Percentiles rank a stretch among this genome's conserved stretches.
phyloP scores from a whole-genome alignment of 2,888 invertebrate species.

The Embidobia sp. region DNA sequence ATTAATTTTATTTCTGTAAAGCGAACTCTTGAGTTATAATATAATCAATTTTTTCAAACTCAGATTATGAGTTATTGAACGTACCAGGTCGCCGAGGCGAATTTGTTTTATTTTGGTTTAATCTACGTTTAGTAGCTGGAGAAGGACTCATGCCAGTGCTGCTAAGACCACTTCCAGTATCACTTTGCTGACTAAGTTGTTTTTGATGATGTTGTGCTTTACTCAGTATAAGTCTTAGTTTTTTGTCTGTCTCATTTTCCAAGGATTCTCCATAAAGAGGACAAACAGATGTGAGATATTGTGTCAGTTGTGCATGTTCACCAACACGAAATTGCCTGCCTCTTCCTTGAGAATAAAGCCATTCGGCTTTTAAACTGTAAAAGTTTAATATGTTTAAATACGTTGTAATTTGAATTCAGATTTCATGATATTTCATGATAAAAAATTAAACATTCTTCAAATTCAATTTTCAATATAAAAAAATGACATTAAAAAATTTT shows the following conservation, averaged over 20 bases:
- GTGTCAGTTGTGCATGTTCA: slow-evolving; percentile 90
- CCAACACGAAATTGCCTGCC: slow-evolving; percentile 94
- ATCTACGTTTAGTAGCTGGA: slow-evolving; percentile 82
- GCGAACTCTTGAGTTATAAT: too few relatives aligned
- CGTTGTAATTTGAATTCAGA: too few relatives aligned
- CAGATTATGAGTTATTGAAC: too few relatives aligned
- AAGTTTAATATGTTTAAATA: too few relatives aligned
- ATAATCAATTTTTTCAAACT: too few relatives aligned
- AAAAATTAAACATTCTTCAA: too few relatives aligned
- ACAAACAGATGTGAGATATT: slow-evolving; percentile 92
- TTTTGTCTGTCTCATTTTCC: slow-evolving; percentile 93
- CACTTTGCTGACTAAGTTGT: slow-evolving; percentile 88
- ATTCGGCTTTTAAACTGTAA: slow-evolving; percentile 93
- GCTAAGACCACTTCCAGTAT: slow-evolving; percentile 73
- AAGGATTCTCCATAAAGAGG: slow-evolving; percentile 91
- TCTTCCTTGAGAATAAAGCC: slow-evolving; percentile 97
- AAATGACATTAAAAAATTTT: too few relatives aligned
- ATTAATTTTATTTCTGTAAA: too few relatives aligned
- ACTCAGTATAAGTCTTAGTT: slow-evolving; percentile 91
- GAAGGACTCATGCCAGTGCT: slow-evolving; percentile 81
- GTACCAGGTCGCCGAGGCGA: slow-evolving; percentile 82
- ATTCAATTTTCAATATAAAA: too few relatives aligned
- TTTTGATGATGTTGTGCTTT: slow-evolving; percentile 96
- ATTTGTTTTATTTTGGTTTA: slow-evolving; percentile 80
- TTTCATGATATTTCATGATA: too few relatives aligned